Conservation (phyloP, 2,888 invertebrate species). For the Melinaea marsaeus region DNA sequence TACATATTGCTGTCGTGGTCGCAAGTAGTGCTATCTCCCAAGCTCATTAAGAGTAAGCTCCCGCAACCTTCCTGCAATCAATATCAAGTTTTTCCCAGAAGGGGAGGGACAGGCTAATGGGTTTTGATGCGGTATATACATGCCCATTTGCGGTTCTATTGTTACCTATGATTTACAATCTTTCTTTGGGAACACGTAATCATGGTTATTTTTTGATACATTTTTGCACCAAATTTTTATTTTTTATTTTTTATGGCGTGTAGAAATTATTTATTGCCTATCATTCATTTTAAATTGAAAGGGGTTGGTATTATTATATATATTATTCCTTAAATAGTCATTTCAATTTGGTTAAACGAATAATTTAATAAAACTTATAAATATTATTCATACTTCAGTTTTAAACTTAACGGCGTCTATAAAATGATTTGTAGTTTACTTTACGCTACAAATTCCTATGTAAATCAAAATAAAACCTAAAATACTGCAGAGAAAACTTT, state of each 20-base stretch:
- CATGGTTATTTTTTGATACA: neutral
- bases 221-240: slow-evolving; percentile 8
- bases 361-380: too few relatives aligned
- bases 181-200: slow-evolving; percentile 3
- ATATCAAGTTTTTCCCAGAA: slow-evolving; percentile 17
- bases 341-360: too few relatives aligned
- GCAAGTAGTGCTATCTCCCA: neutral
- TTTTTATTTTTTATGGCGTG: neutral
- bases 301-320: too few relatives aligned
- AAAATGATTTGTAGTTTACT: too few relatives aligned
- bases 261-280: neutral
- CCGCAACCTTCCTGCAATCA: slow-evolving; percentile 9
- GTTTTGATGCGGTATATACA: slow-evolving; percentile 20
- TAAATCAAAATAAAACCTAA: too few relatives aligned
- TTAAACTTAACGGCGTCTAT: too few relatives aligned
- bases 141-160: slow-evolving; percentile 21
- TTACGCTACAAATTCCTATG: too few relatives aligned
- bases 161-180: slow-evolving; percentile 25
- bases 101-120: slow-evolving; percentile 21
- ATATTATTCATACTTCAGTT: too few relatives aligned
- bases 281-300: too few relatives aligned
- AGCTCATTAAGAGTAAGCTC: slow-evolving; percentile 2
- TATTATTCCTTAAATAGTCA: too few relatives aligned
- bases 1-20: neutral
- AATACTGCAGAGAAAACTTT: too few relatives aligned